Base-by-base conservation (phyloP, 2,797 vertebrate genomes). In the Periparus ater region DNA sequence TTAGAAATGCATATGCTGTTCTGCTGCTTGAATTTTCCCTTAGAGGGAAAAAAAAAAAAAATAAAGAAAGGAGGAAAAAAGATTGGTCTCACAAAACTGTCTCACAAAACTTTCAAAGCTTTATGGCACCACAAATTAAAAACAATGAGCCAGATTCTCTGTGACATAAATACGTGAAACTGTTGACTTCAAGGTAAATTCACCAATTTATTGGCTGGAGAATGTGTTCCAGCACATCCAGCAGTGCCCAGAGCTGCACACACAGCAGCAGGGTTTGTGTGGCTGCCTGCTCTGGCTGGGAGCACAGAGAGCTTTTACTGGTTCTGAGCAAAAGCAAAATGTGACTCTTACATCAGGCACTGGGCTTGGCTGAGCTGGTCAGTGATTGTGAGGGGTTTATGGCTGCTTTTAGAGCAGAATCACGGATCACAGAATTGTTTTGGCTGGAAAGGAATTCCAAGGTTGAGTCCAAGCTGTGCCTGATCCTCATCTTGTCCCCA, bases 121-220 rank as follows among this genome's bases (percentile, higher is more conserved):
- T 95, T 93, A 86, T 48, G 47, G 36, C 30, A 29, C 36, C 62
- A 62, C 91, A 93, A 81, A 88, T 95, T 92, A 95, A 88, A 93
- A 91, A 88, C 38, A 89, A 85, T 47, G 53, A 91, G 55, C 63
- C 67, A 65, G 74, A 76, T 92, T 95, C 74, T 70, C 55, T 55
- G 47, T 78, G 79, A 72, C 82, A 67, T 88, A 91, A 90, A 94
- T 78, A 73, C 0, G 12, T 55, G 80, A 87, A 84, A 66, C 77
- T 84, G 80, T 88, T 96, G 86, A 65, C 70, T 95, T 89, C 62
- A 81, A 80, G 85, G 89, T 55, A 94, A 93, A 81, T 83, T 55
- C 88, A 81, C 32, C 50, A 5, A 20, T 93, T 92, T 83, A 54
- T 85, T 65, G 73, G 45, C 82, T 74, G 65, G 30, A 70, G 68